Evolutionary conservation across 92 coral and sea anemone genomes (phyloP), one percentile per base, ranked within the genome.

Genomic region (Pocillopora meandrina): DNA sequence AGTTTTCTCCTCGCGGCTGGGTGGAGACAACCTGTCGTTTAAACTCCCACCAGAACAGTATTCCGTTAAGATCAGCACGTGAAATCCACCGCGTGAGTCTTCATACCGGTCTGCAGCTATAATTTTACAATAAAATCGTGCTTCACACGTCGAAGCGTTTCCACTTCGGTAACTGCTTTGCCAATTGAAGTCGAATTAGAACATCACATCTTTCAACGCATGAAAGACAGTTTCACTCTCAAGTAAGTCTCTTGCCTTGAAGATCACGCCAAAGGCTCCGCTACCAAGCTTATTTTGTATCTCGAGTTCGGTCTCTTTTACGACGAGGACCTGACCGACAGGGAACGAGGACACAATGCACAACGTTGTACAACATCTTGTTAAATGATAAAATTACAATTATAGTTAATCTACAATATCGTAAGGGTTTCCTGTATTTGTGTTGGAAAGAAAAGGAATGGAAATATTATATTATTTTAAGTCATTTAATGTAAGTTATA

Each of bases 11-110:
- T 92, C 90, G 55, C 80, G 64, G 77, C 94, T 95, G 12, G 98
- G 95, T 21, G 72, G 83, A 0, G 84, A 81, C 19, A 95, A 88
- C 14, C 95, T 84, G 33, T 88, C 91, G 76, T 88, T 83, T 33
- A 95, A 83, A n/a, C 83, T 92, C 2, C 98, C 98, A 21, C 95
- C 95, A 0, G 91, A 64, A 57, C 98, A 95, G 84, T 83, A 92
- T 87, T 95, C 98, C 72, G 82, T 87, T n/a, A 93, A 68, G 76
- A 90, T 76, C 70, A 82, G 82, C 76, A 88, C 72, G 34, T 87
- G 81, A 68, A 75, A 79, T 7, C 69, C 70, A 42, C 89, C 81
- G 19, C 86, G 76, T 14, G 76, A 68, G 42, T 83, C 85, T 61
- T 71, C 83, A 56, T 75, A 78, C 74, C 52, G 71, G 31, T 85